Percentiles rank a stretch among this genome's conserved stretches.
Evolutionary conservation across 2,113 vertebrate species (phyloP).

Genomic region (Esox niger): DNA sequence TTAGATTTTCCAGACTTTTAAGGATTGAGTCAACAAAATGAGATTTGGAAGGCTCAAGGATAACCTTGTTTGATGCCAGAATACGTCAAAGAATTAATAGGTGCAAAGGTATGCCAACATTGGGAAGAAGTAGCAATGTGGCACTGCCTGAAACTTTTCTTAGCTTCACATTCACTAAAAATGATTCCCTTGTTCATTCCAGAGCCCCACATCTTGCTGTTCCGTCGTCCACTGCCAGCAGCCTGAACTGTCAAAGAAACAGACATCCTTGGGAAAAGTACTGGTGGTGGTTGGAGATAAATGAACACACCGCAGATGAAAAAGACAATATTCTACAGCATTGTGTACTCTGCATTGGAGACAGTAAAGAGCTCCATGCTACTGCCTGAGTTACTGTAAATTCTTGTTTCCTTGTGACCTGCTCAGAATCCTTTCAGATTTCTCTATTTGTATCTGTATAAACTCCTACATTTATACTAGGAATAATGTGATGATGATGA

Average conservation of each 20-base stretch:
- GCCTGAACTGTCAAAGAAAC: slow-evolving; percentile 2
- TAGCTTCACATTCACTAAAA: not conserved
- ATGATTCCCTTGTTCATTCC: not conserved
- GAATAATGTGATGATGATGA: not conserved
- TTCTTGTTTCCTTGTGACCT: not conserved
- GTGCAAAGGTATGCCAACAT: too few species aligned
- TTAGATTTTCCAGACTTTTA: too few species aligned
- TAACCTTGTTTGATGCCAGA: too few species aligned
- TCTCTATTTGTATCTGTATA: not conserved
- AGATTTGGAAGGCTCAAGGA: too few species aligned
- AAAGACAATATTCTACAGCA: not conserved
- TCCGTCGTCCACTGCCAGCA: slow-evolving; percentile 65
- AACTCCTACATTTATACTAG: not conserved
- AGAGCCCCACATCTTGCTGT: slow-evolving; percentile 79
- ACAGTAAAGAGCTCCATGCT: not conserved
- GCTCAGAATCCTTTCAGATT: not conserved
- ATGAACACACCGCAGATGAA: not conserved
- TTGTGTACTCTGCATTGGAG: not conserved
- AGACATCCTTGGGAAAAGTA: not conserved
- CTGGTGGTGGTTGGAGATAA: not conserved
- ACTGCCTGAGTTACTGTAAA: not conserved
- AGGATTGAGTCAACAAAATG: too few species aligned
- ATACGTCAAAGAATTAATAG: too few species aligned
- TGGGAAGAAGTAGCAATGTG: too few species aligned
- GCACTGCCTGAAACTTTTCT: not conserved